Evolutionary conservation across 2,113 vertebrate species (phyloP).

Genomic region (Misgurnus anguillicaudatus): DNA sequence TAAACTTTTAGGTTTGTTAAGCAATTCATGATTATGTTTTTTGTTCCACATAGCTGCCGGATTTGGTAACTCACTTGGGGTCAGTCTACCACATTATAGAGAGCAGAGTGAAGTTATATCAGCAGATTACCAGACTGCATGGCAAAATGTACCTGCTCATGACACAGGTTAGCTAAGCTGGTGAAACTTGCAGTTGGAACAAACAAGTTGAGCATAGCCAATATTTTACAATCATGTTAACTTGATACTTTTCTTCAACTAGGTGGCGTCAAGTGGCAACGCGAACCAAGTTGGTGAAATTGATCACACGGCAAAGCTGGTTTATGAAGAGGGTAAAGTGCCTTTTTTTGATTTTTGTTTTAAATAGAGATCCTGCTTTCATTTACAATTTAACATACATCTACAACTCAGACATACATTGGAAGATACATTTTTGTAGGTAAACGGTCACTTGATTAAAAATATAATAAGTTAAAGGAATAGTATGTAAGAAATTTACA

Average conservation of each 20-base stretch:
- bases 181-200: not conserved
- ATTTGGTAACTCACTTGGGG: slow-evolving; percentile 88
- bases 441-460: no score
- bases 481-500: no score
- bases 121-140: slow-evolving; percentile 89
- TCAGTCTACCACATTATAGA: slow-evolving; percentile 94
- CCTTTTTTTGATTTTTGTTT: no score
- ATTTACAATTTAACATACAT: no score
- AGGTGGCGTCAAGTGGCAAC: slow-evolving; percentile 82
- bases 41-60: slow-evolving; percentile 80
- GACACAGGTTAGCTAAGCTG: slow-evolving; percentile 78
- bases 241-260: slow-evolving; percentile 51
- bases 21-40: not conserved
- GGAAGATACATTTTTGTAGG: no score
- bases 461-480: no score
- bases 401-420: no score
- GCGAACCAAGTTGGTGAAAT: slow-evolving; percentile 68
- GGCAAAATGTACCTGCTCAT: slow-evolving; percentile 92
- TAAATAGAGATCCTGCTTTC: not conserved
- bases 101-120: slow-evolving; percentile 91
- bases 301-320: slow-evolving; percentile 86
- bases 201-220: not conserved
- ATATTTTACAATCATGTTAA: not conserved
- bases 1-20: no score
- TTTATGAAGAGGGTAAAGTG: slow-evolving; percentile 92